A percentile compares a stretch with the other conserved stretches of the same genome.
These are phyloP conservation scores for Clivina fossor DNA, from an alignment of 2,888 invertebrate genomes.

Conservation along the genomic window DNA sequence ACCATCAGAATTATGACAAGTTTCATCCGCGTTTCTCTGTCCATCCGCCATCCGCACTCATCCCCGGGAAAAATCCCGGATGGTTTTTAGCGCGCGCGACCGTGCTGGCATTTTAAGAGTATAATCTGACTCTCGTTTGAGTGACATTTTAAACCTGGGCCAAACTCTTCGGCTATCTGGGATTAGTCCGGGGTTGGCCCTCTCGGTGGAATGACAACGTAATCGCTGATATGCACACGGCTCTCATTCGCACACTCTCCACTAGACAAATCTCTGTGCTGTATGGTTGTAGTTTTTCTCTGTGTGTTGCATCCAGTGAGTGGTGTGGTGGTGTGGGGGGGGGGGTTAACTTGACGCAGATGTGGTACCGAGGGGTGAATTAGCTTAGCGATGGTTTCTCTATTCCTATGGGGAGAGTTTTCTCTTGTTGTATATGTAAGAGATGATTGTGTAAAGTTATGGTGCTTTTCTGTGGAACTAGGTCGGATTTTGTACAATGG, in stretches of 20 bases:
- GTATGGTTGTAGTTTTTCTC: no score
- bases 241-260: neutral
- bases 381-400: neutral
- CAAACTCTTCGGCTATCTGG: constrained; percentile 15
- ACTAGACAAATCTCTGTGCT: neutral
- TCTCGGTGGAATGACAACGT: constrained; percentile 15
- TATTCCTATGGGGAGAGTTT: neutral
- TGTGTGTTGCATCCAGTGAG: no score
- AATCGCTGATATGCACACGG: constrained; percentile 19
- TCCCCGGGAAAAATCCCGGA: no score
- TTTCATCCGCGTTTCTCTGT: no score
- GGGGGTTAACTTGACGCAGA: neutral
- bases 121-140: constrained; percentile 16
- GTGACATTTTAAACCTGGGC: constrained; percentile 18
- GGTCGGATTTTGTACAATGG: constrained; percentile 2
- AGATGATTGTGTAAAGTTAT: no score
- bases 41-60: no score
- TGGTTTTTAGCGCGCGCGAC: no score
- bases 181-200: no score
- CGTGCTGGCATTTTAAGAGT: constrained; percentile 14
- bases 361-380: neutral
- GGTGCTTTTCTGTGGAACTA: constrained; percentile 14
- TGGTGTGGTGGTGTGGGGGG: neutral
- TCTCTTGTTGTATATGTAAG: no score
- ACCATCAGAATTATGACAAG: no score